These are phyloP conservation scores for Lithobates pipiens DNA, from an alignment of 2,797 vertebrate species.

Conservation along the genomic window DNA sequence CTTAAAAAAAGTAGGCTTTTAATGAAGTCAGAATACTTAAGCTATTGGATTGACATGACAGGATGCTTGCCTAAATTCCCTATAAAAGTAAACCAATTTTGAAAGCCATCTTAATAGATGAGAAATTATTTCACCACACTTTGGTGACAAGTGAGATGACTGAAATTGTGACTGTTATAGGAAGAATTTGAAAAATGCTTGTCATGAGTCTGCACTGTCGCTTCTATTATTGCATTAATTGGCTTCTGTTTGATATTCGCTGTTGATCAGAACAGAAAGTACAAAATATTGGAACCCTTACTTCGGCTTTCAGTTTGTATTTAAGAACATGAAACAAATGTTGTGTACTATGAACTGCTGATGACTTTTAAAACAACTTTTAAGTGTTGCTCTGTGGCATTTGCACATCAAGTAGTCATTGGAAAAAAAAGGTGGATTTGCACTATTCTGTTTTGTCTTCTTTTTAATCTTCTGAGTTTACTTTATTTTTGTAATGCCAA, in stretches of 20 bases:
- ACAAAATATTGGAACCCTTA: background rate
- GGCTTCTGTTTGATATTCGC: background rate
- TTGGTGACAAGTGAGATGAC: background rate
- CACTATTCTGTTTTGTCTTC: no score
- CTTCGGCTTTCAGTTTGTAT: background rate
- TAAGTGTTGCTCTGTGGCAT: no score
- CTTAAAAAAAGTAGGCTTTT: no score
- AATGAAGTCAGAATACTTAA: no score
- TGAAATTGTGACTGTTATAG: background rate
- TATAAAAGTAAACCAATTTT: background rate
- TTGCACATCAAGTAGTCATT: no score
- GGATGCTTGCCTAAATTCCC: no score
- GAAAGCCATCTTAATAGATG: background rate
- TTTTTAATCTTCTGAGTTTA: no score
- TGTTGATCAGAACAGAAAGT: background rate
- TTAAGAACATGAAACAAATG: background rate
- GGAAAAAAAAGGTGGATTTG: no score
- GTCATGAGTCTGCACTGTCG: slow-evolving; percentile 1
- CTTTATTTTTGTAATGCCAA: no score
- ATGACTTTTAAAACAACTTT: no score
- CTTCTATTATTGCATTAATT: slow-evolving; percentile 9
- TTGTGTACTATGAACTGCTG: background rate
- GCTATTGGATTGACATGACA: no score
- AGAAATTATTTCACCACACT: background rate
- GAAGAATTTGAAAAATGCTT: background rate